Evolutionary conservation across 2,888 invertebrate species (phyloP).

Genomic region (Eurytoma californica): DNA sequence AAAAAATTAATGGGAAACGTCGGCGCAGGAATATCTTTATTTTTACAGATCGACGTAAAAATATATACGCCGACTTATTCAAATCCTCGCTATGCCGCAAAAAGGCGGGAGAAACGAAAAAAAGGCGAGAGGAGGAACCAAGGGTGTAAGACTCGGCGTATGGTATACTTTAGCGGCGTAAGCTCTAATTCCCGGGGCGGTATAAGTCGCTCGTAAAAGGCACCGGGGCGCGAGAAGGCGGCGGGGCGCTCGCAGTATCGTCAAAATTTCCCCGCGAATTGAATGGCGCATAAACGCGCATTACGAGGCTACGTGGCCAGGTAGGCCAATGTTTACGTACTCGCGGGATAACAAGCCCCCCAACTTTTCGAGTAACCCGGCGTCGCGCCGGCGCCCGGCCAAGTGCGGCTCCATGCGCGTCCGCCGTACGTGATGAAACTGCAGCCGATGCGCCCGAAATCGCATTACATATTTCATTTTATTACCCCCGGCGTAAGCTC

Average conservation of each 20-base stretch:
- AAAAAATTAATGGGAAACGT: constrained; percentile 14
- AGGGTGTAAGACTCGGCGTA: constrained; percentile 44
- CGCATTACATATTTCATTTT: constrained; percentile 62
- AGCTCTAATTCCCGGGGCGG: constrained; percentile 48
- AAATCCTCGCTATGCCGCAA: constrained; percentile 7
- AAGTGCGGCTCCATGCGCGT: constrained; percentile 1
- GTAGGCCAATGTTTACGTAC: constrained; percentile 50
- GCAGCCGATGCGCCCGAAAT: constrained; percentile 59
- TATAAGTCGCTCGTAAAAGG: constrained; percentile 53
- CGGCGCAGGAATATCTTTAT: not conserved
- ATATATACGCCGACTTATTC: constrained; percentile 41
- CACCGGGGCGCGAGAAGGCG: constrained; percentile 6
- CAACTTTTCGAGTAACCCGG: constrained; percentile 45
- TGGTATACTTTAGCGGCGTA: constrained; percentile 49
- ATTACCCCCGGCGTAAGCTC: constrained; percentile 54
- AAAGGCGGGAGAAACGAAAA: not conserved
- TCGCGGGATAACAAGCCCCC: constrained; percentile 26
- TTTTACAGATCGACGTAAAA: constrained; percentile 1
- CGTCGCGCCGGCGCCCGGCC: not conserved
- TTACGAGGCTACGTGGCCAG: constrained; percentile 52
- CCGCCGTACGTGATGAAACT: constrained; percentile 47
- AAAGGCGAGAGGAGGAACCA: constrained; percentile 12
- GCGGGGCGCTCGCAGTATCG: constrained; percentile 32
- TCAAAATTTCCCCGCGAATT: constrained; percentile 46
- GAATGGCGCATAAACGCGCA: constrained; percentile 52